Percentiles rank a stretch among this genome's conserved stretches.
These are phyloP conservation scores for Antheraea mylitta DNA, from an alignment of 1,140 invertebrate genomes.

Conservation along the genomic window DNA sequence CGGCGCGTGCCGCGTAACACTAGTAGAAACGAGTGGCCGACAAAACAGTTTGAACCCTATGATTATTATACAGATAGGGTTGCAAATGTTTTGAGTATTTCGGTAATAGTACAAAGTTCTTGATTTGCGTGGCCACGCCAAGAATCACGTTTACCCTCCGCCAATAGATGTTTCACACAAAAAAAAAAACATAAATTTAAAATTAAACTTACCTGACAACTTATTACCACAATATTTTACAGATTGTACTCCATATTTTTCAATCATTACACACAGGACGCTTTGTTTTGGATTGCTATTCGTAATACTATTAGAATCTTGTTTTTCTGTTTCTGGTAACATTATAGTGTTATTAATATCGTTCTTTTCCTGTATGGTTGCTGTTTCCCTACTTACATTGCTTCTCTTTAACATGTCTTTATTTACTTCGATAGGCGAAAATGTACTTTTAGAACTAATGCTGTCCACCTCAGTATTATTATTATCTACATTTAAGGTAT, in stretches of 20 bases:
- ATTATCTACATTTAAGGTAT: slow-evolving; percentile 8
- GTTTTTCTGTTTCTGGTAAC: slow-evolving; percentile 3
- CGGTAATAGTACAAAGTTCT: too few relatives aligned
- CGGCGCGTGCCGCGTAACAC: too few relatives aligned
- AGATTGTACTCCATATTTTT: slow-evolving; percentile 48
- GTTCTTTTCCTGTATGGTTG: not conserved
- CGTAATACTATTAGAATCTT: not conserved
- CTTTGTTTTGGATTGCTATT: slow-evolving; percentile 35
- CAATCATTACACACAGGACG: slow-evolving; percentile 55
- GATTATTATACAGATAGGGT: too few relatives aligned
- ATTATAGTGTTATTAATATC: not conserved
- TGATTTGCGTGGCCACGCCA: too few relatives aligned
- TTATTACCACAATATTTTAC: slow-evolving; percentile 37
- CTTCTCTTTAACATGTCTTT: not conserved
- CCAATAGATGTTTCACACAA: too few relatives aligned
- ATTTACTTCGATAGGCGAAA: not conserved
- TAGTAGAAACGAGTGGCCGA: too few relatives aligned
- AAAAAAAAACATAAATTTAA: not conserved
- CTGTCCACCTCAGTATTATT: not conserved
- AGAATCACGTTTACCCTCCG: too few relatives aligned
- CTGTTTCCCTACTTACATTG: not conserved
- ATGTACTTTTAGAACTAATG: too few relatives aligned
- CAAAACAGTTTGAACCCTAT: too few relatives aligned
- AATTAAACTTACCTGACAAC: slow-evolving; percentile 46
- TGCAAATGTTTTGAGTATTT: too few relatives aligned